Evolutionary conservation across 2,797 vertebrate genomes (phyloP), one percentile per base, ranked within the genome.

Genomic region (Manis crassicaudata): DNA sequence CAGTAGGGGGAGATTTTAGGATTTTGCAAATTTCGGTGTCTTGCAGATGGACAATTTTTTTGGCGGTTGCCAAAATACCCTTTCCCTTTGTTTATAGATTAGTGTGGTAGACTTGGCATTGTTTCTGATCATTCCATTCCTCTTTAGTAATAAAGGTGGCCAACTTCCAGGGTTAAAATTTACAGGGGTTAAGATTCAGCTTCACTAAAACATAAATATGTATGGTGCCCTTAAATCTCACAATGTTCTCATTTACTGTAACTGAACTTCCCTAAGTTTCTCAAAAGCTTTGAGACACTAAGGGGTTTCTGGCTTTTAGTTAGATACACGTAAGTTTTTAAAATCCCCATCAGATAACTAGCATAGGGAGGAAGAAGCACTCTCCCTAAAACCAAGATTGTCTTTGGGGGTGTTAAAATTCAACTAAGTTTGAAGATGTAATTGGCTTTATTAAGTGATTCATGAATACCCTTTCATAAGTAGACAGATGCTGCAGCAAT

Each of bases 151-250:
- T 91, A 75, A 82, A 83, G 32, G 58, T 40, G 32, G 67, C 25
- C 68, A 77, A 6, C 10, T 85, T 37, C 37, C 11, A 20, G 35
- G 37, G 56, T 5, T 92, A 65, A 87, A 90, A 75, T 90, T 79
- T n/a, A 29, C 10, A 85, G 20, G 27, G 46, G 46, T 46, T 10
- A 46, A 46, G 46, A 46, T 46, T 46, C 46, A 46, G 52, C 25
- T 83, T 93, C 27, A 77, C 25, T 85, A 89, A 54, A 91, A 72
- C 17, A 86, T n/a, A 85, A 82, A 54, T 82, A n/a, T 77, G 13
- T 77, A 37, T 94, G 46, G 12, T 68, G n/a, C 54, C 70, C 40
- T 80, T 54, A 5, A 29, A 27, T 85, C 62, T 91, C 50, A 37
- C 0, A 67, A 80, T 76, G 13, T 65, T 96, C 56, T 73, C n/a